A percentile compares a stretch with the other conserved stretches of the same genome.
Conservation (phyloP, 2,888 invertebrate species). For the Lithophane semibrunnea region DNA sequence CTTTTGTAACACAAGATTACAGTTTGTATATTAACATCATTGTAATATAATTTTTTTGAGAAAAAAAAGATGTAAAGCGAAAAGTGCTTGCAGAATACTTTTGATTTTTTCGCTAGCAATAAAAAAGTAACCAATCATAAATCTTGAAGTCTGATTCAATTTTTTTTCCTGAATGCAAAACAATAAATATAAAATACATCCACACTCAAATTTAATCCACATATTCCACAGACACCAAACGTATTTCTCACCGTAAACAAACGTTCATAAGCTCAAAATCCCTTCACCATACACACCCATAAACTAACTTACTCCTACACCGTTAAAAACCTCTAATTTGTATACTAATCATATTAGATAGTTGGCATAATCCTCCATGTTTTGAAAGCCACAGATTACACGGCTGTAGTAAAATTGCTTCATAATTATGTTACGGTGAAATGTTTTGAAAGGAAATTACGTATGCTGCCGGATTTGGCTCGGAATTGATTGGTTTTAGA, state of each 20-base stretch:
- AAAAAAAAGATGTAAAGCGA: background rate
- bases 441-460: conserved; percentile 51
- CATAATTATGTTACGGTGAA: conserved; percentile 54
- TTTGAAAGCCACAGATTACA: conserved; percentile 59
- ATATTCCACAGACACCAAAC: conserved; percentile 12
- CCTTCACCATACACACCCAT: conserved; percentile 58
- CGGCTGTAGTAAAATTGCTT: conserved; percentile 55
- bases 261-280: conserved; percentile 65
- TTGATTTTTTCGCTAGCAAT: background rate
- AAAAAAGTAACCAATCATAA: background rate
- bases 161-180: background rate
- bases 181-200: conserved; percentile 6
- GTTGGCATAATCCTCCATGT: conserved; percentile 69
- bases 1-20: background rate
- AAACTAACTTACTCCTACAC: conserved; percentile 52
- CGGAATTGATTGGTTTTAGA: conserved; percentile 49
- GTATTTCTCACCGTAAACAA: conserved; percentile 59
- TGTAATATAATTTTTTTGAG: background rate
- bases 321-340: conserved; percentile 76
- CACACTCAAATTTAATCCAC: conserved; percentile 12
- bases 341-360: conserved; percentile 78
- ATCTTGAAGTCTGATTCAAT: background rate
- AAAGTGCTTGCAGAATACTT: no score
- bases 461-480: conserved; percentile 39
- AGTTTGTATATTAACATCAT: background rate